Conservation (phyloP, 2,113 vertebrate species). For the Dinomys branickii region DNA sequence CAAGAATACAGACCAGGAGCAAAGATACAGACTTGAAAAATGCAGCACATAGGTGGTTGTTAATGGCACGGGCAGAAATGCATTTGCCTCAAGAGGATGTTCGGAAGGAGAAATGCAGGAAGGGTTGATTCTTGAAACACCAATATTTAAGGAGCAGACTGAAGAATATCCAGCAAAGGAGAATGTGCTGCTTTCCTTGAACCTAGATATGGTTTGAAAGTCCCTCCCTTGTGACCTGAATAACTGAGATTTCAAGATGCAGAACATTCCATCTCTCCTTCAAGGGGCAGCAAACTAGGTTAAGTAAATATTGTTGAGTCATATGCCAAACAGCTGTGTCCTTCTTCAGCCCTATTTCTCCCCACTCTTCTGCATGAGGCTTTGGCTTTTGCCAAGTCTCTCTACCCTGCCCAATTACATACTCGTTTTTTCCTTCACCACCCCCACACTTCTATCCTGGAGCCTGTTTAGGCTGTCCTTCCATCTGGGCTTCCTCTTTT, state of each 20-base stretch:
- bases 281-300: slow-evolving; percentile 59
- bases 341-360: slow-evolving; percentile 26
- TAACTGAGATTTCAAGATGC: slow-evolving; percentile 62
- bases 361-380: slow-evolving; percentile 25
- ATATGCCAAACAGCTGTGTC: slow-evolving; percentile 67
- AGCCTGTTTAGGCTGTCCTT: background rate
- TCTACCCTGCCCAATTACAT: background rate
- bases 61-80: background rate
- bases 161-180: background rate
- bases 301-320: slow-evolving; percentile 76
- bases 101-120: background rate
- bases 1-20: background rate
- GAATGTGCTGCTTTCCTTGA: slow-evolving; percentile 5
- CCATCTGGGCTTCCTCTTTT: background rate
- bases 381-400: slow-evolving; percentile 22
- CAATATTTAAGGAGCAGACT: background rate
- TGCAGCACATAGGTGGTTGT: background rate
- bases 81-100: background rate
- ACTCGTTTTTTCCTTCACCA: slow-evolving; percentile 1
- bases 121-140: background rate
- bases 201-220: slow-evolving; percentile 39
- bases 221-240: slow-evolving; percentile 42
- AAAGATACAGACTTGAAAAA: background rate
- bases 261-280: slow-evolving; percentile 71
- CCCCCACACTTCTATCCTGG: background rate